Conservation (phyloP, 2,113 vertebrate genomes). For the Parotia lawesii region DNA sequence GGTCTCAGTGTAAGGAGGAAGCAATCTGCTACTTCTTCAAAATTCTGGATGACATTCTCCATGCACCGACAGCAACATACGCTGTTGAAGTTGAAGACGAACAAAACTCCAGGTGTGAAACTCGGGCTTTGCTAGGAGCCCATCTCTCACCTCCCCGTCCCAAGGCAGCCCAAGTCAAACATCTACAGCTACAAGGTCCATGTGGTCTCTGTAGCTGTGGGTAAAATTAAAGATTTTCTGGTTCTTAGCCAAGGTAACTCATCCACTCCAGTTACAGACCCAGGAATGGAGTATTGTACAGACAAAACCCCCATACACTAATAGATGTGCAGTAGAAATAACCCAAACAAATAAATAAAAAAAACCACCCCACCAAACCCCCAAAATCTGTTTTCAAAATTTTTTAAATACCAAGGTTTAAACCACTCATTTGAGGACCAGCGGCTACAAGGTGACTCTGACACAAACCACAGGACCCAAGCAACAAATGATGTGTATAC, state of each 20-base stretch:
- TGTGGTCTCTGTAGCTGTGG: background rate
- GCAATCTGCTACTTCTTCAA: background rate
- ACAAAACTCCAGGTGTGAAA: background rate
- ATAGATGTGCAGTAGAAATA: background rate
- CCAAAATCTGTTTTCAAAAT: background rate
- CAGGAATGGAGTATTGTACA: background rate
- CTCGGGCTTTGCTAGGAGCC: background rate
- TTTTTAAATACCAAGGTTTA: background rate
- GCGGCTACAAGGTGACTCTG: background rate
- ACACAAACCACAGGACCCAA: background rate
- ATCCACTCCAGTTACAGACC: background rate
- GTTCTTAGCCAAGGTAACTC: background rate
- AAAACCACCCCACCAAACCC: rapidly evolving
- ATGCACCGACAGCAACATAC: rapidly evolving
- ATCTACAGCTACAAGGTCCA: background rate
- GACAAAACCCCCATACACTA: background rate
- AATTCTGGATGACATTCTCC: background rate
- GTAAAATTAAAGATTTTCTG: background rate
- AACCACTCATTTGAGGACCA: background rate
- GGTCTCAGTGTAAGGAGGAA: conserved; percentile 1
- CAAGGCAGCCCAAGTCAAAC: background rate
- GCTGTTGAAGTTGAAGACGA: background rate
- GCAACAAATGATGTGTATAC: background rate
- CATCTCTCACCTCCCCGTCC: background rate
- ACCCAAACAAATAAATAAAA: background rate